Evolutionary conservation across 35 echinoderm and acorn worm species (phyloP).

Genomic region (Holothuria glaberrima): DNA sequence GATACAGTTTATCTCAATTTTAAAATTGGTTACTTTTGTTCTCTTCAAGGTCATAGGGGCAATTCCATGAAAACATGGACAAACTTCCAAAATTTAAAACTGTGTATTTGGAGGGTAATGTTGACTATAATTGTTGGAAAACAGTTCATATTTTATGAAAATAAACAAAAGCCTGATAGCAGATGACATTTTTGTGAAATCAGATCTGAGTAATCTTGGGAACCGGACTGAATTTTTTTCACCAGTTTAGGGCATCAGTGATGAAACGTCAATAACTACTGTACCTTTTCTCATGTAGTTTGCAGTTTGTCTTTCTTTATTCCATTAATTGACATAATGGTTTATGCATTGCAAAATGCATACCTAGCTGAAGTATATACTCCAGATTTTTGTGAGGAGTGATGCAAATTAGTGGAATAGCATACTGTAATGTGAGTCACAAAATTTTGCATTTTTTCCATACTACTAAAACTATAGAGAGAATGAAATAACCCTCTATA

Average conservation of each 20-base stretch:
- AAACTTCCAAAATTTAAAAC: not conserved
- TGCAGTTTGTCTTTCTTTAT: constrained; percentile 15
- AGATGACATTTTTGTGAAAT: constrained; percentile 19
- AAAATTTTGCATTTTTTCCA: constrained; percentile 24
- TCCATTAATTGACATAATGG: constrained; percentile 6
- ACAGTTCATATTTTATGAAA: constrained; percentile 30
- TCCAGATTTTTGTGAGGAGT: not conserved
- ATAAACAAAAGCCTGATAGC: not conserved
- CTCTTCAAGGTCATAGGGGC: no score
- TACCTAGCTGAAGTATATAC: not conserved
- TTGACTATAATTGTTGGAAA: constrained; percentile 1
- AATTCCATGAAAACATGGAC: not conserved
- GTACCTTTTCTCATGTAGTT: not conserved
- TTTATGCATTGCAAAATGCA: constrained; percentile 30
- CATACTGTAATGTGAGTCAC: constrained; percentile 15
- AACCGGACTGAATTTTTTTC: not conserved
- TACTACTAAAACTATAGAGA: not conserved
- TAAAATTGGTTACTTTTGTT: no score
- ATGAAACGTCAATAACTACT: not conserved
- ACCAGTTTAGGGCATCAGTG: constrained; percentile 14
- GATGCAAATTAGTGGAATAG: not conserved
- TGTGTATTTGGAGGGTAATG: constrained; percentile 15
- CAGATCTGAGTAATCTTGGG: not conserved
- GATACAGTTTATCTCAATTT: no score
- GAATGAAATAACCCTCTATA: constrained; percentile 1